phyloP scores from a whole-genome alignment of 1,140 invertebrate species.

The Tribolium madens region DNA sequence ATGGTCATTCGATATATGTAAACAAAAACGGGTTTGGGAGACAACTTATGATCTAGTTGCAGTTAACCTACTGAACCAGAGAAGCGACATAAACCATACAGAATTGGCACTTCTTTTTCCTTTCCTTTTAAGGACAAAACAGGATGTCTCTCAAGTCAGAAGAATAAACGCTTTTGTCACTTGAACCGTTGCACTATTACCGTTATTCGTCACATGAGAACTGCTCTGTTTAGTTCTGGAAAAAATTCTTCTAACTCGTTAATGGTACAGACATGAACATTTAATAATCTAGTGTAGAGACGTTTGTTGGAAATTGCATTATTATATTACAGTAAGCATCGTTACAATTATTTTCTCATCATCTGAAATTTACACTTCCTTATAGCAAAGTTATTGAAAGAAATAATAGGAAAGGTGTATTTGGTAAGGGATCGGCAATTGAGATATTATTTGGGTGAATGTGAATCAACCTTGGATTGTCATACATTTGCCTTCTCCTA shows the following conservation, averaged over 20 bases:
- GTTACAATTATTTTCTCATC: slow-evolving; percentile 4
- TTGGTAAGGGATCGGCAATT: too few species aligned
- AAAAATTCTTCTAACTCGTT: slow-evolving; percentile 23
- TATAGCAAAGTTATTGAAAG: neutral
- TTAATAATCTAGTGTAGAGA: slow-evolving; percentile 24
- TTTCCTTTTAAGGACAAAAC: slow-evolving; percentile 9
- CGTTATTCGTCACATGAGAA: slow-evolving; percentile 31
- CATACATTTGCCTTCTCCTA: neutral
- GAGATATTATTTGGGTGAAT: neutral
- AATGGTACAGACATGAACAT: slow-evolving; percentile 22
- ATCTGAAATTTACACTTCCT: neutral
- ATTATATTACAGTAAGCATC: slow-evolving; percentile 6
- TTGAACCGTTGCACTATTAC: slow-evolving; percentile 22
- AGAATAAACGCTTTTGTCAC: neutral
- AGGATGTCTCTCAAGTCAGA: neutral
- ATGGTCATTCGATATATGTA: neutral
- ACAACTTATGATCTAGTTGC: slow-evolving; percentile 23
- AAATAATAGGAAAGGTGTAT: neutral
- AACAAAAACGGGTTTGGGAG: neutral
- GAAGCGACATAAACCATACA: neutral
- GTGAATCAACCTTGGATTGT: neutral
- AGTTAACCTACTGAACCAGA: slow-evolving; percentile 42
- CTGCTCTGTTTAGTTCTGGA: slow-evolving; percentile 15
- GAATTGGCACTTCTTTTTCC: neutral
- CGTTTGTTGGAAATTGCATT: slow-evolving; percentile 13